Percentiles rank a stretch among this genome's conserved stretches.
phyloP scores from a whole-genome alignment of 2,888 invertebrate species.

The Periphyllus acericola region DNA sequence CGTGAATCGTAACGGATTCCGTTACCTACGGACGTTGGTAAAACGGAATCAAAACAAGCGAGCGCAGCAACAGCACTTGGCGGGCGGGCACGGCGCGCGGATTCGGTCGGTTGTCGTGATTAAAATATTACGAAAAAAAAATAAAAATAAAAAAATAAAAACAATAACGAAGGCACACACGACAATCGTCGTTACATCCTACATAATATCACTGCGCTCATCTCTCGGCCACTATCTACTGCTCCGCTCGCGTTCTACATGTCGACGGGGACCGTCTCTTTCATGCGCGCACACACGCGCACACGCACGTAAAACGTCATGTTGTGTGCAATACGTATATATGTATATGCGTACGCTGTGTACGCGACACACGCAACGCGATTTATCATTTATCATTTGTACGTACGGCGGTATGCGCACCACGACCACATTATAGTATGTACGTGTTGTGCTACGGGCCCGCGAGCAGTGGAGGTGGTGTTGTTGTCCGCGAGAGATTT shows the following conservation, averaged over 20 bases:
- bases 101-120: neutral
- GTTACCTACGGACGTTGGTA: too few relatives aligned
- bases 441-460: neutral
- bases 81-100: neutral
- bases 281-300: neutral
- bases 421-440: neutral
- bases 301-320: too few relatives aligned
- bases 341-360: too few relatives aligned
- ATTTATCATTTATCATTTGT: slow-evolving; percentile 52
- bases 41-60: neutral
- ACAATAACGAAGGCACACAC: slow-evolving; percentile 27
- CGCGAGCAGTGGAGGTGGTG: too few relatives aligned
- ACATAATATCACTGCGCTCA: slow-evolving; percentile 25
- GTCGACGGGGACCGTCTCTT: slow-evolving; percentile 29
- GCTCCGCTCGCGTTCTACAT: neutral
- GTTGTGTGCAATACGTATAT: too few relatives aligned
- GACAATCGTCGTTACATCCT: slow-evolving; percentile 13
- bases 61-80: neutral
- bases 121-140: neutral
- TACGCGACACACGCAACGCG: slow-evolving; percentile 43
- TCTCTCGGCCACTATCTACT: slow-evolving; percentile 26
- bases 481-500: slow-evolving; percentile 22
- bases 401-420: neutral
- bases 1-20: too few relatives aligned
- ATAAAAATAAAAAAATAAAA: neutral